Conservation (phyloP, 2,888 invertebrate genomes). For the Galerucella pusilla region DNA sequence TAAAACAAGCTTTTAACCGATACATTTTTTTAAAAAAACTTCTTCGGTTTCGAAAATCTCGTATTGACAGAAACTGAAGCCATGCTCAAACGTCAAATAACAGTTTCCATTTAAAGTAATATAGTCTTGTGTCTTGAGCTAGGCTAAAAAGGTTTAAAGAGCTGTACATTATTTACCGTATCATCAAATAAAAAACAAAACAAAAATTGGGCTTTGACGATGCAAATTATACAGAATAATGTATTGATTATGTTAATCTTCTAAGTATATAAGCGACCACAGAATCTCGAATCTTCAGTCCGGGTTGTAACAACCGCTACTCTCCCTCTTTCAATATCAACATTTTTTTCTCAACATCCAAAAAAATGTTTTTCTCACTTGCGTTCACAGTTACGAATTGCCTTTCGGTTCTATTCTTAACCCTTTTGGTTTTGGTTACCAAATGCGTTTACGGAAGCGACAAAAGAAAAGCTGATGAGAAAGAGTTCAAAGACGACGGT, state of each 20-base stretch:
- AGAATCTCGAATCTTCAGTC: conserved; percentile 35
- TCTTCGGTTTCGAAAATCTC: too few species aligned
- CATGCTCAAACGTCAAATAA: too few species aligned
- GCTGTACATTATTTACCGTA: conserved; percentile 10
- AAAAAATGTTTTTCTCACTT: conserved; percentile 36
- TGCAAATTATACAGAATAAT: conserved; percentile 35
- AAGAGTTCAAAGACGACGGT: conserved; percentile 20
- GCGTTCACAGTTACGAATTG: conserved; percentile 32
- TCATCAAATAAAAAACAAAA: conserved; percentile 17
- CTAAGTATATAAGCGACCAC: conserved; percentile 22
- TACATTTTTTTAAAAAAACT: too few species aligned
- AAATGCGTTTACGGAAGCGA: conserved; percentile 26
- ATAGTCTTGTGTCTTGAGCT: too few species aligned
- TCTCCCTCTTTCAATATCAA: conserved; percentile 35
- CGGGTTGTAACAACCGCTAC: conserved; percentile 34
- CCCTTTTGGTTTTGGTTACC: conserved; percentile 24
- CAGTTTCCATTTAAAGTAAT: too few species aligned
- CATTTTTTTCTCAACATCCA: not conserved
- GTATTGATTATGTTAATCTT: conserved; percentile 37
- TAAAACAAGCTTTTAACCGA: too few species aligned
- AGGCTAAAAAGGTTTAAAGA: too few species aligned
- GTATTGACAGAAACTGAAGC: too few species aligned
- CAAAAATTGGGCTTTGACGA: conserved; percentile 24
- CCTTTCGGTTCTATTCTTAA: conserved; percentile 27
- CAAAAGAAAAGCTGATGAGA: conserved; percentile 9